phyloP scores from a whole-genome alignment of 2,888 invertebrate genomes.

The Drosophila quasianomalipes region DNA sequence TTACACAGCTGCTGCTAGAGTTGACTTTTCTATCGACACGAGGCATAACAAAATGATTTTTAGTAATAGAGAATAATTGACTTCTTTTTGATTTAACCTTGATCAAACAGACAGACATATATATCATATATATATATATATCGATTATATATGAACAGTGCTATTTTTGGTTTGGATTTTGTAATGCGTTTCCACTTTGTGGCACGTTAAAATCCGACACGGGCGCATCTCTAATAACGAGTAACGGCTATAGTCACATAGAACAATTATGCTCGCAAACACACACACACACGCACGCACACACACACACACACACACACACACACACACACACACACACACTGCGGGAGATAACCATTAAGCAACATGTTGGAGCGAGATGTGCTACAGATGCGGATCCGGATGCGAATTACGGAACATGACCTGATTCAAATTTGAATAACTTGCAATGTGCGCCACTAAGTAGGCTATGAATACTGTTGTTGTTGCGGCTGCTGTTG shows the following conservation, averaged over 20 bases:
- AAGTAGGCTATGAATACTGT: conserved; percentile 69
- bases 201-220: not conserved
- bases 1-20: not conserved
- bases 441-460: conserved; percentile 67
- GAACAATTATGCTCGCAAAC: conserved; percentile 1
- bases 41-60: not conserved
- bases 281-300: no score
- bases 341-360: conserved; percentile 12
- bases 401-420: conserved; percentile 6
- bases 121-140: not conserved
- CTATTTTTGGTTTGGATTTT: not conserved
- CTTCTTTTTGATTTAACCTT: not conserved
- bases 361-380: conserved; percentile 14
- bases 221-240: not conserved
- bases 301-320: conserved; percentile 4
- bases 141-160: not conserved
- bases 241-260: not conserved
- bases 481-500: conserved; percentile 11
- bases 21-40: not conserved
- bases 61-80: not conserved
- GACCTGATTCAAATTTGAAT: conserved; percentile 70
- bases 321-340: not conserved
- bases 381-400: not conserved
- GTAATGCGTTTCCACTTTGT: not conserved
- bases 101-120: not conserved